Conservation (phyloP, 2,113 vertebrate species). For the Otus sunia region DNA sequence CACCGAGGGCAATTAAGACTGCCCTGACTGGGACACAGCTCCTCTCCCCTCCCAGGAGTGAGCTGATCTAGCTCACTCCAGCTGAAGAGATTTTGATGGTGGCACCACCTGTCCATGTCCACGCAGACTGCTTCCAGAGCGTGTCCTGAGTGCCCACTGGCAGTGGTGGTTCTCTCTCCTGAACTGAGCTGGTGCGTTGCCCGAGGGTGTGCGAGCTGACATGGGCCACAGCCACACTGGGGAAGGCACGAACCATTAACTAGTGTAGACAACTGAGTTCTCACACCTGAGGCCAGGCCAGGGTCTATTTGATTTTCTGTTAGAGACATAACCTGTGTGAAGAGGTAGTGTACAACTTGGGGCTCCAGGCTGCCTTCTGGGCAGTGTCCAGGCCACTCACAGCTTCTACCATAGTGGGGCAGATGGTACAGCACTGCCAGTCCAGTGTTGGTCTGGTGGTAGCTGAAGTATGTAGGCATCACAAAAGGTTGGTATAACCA, state of each 20-base stretch:
- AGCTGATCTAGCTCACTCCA: background rate
- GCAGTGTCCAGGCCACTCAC: background rate
- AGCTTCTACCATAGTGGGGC: background rate
- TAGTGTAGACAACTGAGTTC: background rate
- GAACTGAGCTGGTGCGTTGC: background rate
- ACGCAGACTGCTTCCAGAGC: background rate
- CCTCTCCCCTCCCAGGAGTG: background rate
- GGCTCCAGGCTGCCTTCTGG: background rate
- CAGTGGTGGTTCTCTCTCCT: background rate
- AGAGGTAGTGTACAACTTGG: background rate
- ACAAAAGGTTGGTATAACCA: background rate
- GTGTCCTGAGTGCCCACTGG: background rate
- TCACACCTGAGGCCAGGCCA: background rate
- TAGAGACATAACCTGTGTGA: background rate
- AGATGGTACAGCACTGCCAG: background rate
- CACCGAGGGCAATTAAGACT: background rate
- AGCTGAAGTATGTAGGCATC: background rate
- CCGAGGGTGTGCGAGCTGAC: background rate
- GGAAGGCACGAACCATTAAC: background rate
- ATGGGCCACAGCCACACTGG: background rate
- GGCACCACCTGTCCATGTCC: background rate
- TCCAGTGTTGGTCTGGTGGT: background rate
- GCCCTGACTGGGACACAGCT: background rate
- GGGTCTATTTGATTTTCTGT: background rate
- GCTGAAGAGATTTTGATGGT: background rate